Base-by-base conservation (phyloP, 1,140 invertebrate genomes). In the Anthonomus grandis region DNA sequence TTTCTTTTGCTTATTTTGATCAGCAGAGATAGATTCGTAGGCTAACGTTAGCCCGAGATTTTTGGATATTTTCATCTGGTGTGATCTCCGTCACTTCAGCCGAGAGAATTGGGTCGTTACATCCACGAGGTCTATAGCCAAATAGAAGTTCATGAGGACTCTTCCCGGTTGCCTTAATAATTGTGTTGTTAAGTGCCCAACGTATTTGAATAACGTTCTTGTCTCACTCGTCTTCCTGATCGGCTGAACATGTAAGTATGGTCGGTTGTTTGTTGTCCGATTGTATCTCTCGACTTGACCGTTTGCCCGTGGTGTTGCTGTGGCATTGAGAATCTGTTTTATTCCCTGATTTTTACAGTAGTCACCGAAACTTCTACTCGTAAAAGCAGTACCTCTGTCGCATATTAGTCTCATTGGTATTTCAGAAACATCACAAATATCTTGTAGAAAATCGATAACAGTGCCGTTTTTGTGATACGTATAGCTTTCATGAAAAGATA, bases 281-380 rank as follows among this genome's bases (percentile, higher is more conserved):
- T 71, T 64, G 17, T 63, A 59, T 2, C 70, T 23, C 27, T 73
- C 67, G 3, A 64, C 62, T 17, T 75, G 73, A 1, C 73, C 71
- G 48, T 73, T 74, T 19, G 64, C 59, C 19, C 70, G 39, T 6
- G 70, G 71, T 10, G 69, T 70, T 4, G 65, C 70, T 0, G 67
- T 66, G 0, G 71, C 59, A 21, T 69, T 68, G 57, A 67, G 62
- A 22, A 71, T 64, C 34, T 65, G 70, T 42, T 63, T 57, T 45
- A 69, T 59, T 44, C 57, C 36, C n/a, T 62, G 15, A 31, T 70
- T 64, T 27, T 25, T 17, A 13, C 37, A 39, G 17, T 6, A 39
- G 17, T 9, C 13, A 5, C 13, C 4, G 37, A 39, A 39, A 6
- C 17, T 5, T 17, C 15, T 39, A 6, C 10, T n/a, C 5, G 37